Percentiles rank a stretch among this genome's conserved stretches.
Conservation (phyloP, 2,113 vertebrate genomes). For the Physeter macrocephalus region DNA sequence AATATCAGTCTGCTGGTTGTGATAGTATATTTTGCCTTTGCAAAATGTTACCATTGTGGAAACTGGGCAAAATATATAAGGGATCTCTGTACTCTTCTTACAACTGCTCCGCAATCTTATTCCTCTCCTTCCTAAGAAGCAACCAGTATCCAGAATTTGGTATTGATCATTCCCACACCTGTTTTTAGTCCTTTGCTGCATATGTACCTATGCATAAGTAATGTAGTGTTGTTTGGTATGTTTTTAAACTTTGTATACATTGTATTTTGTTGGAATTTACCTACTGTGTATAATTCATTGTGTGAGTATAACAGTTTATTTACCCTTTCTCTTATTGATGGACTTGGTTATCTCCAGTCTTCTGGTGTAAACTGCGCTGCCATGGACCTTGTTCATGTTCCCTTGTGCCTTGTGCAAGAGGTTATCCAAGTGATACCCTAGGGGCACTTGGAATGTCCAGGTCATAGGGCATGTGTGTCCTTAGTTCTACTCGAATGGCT, state of each 20-base stretch:
- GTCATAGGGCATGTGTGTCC: background rate
- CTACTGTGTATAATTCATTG: background rate
- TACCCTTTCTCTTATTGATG: background rate
- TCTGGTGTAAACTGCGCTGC: background rate
- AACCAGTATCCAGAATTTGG: background rate
- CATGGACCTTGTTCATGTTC: background rate
- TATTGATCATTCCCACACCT: background rate
- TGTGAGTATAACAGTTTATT: background rate
- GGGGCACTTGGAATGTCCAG: background rate
- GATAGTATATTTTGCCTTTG: background rate
- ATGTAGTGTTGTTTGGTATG: background rate
- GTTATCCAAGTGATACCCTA: background rate
- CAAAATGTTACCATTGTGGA: background rate
- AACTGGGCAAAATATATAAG: background rate
- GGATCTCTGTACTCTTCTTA: background rate
- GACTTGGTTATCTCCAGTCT: background rate
- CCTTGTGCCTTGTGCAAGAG: background rate
- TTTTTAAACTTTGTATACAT: background rate
- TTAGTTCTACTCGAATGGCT: background rate
- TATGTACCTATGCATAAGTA: background rate
- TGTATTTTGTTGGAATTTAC: background rate
- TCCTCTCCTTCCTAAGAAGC: background rate
- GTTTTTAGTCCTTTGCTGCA: background rate
- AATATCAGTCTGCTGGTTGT: background rate
- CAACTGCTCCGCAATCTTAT: background rate